Base-by-base conservation (phyloP, 2,888 invertebrate species). In the Amiota minor region DNA sequence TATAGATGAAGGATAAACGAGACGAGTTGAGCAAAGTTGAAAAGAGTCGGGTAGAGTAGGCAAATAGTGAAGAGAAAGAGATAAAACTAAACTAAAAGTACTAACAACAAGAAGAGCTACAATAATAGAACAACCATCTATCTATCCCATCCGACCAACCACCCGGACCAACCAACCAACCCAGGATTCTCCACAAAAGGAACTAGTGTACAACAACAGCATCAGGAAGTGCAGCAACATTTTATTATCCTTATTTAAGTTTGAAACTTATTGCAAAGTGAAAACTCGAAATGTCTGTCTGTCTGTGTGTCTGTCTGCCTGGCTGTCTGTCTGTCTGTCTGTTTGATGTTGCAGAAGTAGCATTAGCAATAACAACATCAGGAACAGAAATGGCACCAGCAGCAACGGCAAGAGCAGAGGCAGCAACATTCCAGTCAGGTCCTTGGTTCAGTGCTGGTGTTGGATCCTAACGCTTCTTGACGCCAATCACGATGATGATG, bases 241-340 rank as follows among this genome's bases (percentile, higher is more conserved):
- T 83, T 83, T 86, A 86, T 86, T 87, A 86, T 87, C 86, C 86
- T 87, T 87, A 87, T 87, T 86, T 85, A 85, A 86, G 85, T 86
- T 84, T 80, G 79, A 82, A 83, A 81, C 80, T 80, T 81, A 85
- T 83, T 83, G 85, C 81, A 81, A 87, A 86, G 88, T 87, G 86
- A 83, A 86, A 86, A 87, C 83, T 86, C 79, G 75, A 80, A 85
- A 84, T 82, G 77, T 79, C 81, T 82, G 76, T 35, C 6, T 35
- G 35, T 35, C 35, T 23, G 23, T 3, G 2, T 35, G 35, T 6
- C 59, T 77, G 59, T n/a, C n/a, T 82, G 77, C 78, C 81, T 82
- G 76, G 2, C 6, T 82, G 77, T 79, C 81, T 82, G 76, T 35
- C 6, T 35, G 35, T 35, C 35, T 23, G 23, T 3, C 23, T 35